phyloP scores from a whole-genome alignment of 2,888 invertebrate genomes.

The Coleophora deauratella region DNA sequence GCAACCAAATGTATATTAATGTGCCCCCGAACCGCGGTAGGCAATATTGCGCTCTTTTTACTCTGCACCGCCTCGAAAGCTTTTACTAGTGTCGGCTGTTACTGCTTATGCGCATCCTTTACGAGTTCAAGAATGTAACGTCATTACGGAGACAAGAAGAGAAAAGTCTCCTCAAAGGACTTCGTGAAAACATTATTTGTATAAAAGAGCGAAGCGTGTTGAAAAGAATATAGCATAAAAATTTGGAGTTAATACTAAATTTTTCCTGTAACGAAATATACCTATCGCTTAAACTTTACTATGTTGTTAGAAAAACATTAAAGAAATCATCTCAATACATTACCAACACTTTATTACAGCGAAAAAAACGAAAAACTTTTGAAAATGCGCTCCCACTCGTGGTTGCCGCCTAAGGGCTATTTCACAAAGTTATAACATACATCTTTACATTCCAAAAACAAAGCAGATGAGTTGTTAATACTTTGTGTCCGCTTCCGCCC shows the following conservation, averaged over 20 bases:
- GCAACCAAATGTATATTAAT: conserved; percentile 67
- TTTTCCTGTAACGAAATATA: too few species aligned
- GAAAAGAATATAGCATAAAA: neutral
- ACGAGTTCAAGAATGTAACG: conserved; percentile 43
- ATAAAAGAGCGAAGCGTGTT: neutral
- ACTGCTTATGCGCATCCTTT: conserved; percentile 35
- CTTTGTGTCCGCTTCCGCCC: conserved; percentile 34
- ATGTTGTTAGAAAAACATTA: neutral
- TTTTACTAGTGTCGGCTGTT: conserved; percentile 62
- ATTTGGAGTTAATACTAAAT: neutral
- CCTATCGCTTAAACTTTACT: too few species aligned
- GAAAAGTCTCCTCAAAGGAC: conserved; percentile 18
- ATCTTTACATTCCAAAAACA: conserved; percentile 19
- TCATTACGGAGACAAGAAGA: conserved; percentile 32
- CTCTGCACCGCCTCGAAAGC: conserved; percentile 47
- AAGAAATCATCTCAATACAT: too few species aligned
- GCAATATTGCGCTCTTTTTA: conserved; percentile 68
- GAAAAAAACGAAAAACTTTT: too few species aligned
- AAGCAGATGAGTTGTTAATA: conserved; percentile 47
- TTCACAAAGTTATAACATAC: too few species aligned
- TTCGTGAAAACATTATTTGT: neutral
- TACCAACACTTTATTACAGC: too few species aligned
- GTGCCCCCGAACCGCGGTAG: conserved; percentile 50
- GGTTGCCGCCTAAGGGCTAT: too few species aligned
- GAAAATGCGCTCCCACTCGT: too few species aligned